These are phyloP conservation scores for Sturnus vulgaris DNA, from an alignment of 2,113 vertebrate genomes.

Conservation along the genomic window DNA sequence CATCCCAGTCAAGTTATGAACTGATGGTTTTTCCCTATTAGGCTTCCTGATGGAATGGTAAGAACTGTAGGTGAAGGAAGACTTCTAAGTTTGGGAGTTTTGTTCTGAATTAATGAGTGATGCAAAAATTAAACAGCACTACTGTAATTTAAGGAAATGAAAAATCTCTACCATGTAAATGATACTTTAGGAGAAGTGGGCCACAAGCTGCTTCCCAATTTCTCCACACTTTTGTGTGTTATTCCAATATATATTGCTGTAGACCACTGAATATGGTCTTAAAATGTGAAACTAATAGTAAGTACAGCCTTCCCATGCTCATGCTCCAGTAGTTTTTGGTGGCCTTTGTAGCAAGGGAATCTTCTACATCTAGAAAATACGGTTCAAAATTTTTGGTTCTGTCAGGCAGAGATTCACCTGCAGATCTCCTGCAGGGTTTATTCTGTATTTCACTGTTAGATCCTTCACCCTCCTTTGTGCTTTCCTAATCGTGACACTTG, in stretches of 20 bases:
- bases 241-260: background rate
- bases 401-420: background rate
- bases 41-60: background rate
- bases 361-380: background rate
- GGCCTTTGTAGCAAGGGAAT: background rate
- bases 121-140: background rate
- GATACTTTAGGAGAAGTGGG: background rate
- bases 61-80: background rate
- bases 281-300: background rate
- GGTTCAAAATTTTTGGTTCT: background rate
- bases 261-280: background rate
- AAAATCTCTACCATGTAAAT: background rate
- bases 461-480: background rate
- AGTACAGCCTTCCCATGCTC: background rate
- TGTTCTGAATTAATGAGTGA: background rate
- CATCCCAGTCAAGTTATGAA: background rate
- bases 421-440: background rate
- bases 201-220: background rate
- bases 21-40: background rate
- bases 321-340: background rate
- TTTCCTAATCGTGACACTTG: fast-evolving
- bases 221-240: background rate
- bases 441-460: background rate
- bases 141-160: background rate
- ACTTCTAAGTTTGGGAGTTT: background rate